phyloP scores from a whole-genome alignment of 1,140 invertebrate species.

The Drosophila nigromelanica region DNA sequence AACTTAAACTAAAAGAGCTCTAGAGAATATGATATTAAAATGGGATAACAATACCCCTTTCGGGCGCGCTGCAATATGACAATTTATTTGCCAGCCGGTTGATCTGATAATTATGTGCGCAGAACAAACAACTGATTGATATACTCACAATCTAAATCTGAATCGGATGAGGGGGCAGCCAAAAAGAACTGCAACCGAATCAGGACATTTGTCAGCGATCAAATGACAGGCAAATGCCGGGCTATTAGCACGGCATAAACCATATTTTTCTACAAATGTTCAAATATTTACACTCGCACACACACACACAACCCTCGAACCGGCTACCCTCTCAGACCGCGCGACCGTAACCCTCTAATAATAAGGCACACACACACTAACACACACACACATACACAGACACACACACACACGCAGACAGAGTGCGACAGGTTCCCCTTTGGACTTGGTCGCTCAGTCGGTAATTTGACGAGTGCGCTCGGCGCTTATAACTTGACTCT shows the following conservation, averaged over 20 bases:
- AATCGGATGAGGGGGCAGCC: conserved; percentile 3
- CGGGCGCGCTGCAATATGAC: neutral
- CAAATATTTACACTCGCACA: conserved; percentile 68
- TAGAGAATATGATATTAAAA: neutral
- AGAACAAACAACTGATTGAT: conserved; percentile 41
- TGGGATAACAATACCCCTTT: neutral
- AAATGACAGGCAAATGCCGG: conserved; percentile 62
- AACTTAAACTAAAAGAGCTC: neutral
- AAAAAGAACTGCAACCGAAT: neutral
- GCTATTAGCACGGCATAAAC: conserved; percentile 75
- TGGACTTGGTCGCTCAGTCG: conserved; percentile 9
- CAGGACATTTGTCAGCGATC: conserved; percentile 68
- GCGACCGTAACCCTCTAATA: conserved; percentile 6
- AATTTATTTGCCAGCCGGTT: conserved; percentile 8
- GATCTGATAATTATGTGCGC: conserved; percentile 24
- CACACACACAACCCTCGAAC: conserved; percentile 21
- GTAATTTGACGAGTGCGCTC: conserved; percentile 69
- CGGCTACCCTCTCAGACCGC: conserved; percentile 18
- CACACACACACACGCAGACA: neutral
- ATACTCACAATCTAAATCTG: conserved; percentile 23
- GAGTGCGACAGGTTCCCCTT: neutral
- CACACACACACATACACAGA: neutral
- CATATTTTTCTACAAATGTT: conserved; percentile 80
- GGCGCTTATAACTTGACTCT: conserved; percentile 70
- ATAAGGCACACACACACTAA: neutral